Conservation (phyloP, 2,797 vertebrate genomes). For the Gastrophryne carolinensis region DNA sequence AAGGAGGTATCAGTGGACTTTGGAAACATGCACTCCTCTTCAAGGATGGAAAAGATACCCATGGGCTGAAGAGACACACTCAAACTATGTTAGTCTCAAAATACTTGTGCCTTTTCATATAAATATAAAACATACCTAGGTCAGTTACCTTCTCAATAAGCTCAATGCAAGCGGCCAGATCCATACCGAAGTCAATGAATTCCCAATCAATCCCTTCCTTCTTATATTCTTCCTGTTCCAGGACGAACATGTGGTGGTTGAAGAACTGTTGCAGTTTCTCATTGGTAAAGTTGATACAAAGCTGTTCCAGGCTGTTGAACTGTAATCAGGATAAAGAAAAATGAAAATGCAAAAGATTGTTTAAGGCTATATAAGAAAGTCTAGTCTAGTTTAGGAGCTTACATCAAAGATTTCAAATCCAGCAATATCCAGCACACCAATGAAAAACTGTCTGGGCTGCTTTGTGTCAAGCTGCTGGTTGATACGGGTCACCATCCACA, state of each 20-base stretch:
- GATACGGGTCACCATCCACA: constrained; percentile 81
- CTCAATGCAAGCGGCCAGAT: constrained; percentile 75
- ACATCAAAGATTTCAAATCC: constrained; percentile 86
- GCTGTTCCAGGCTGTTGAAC: constrained; percentile 22
- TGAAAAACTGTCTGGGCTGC: constrained; percentile 75
- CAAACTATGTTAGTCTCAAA: background rate
- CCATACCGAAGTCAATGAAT: constrained; percentile 74
- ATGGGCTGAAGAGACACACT: background rate
- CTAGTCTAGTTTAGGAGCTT: background rate
- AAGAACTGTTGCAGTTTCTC: constrained; percentile 90
- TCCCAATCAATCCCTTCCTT: constrained; percentile 73
- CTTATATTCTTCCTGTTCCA: constrained; percentile 74
- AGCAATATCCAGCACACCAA: constrained; percentile 80
- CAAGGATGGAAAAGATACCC: constrained; percentile 46
- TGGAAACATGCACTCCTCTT: constrained; percentile 45
- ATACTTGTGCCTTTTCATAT: background rate
- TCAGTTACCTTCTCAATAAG: constrained; percentile 77
- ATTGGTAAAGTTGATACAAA: constrained; percentile 76
- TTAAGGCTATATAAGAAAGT: no score
- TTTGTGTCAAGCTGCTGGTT: constrained; percentile 83
- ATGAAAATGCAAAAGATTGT: background rate
- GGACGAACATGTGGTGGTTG: constrained; percentile 88
- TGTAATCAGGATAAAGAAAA: background rate
- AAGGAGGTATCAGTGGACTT: constrained; percentile 45
- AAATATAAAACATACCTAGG: background rate